Conservation (phyloP, 2,888 invertebrate genomes). For the Drosophila cracens region DNA sequence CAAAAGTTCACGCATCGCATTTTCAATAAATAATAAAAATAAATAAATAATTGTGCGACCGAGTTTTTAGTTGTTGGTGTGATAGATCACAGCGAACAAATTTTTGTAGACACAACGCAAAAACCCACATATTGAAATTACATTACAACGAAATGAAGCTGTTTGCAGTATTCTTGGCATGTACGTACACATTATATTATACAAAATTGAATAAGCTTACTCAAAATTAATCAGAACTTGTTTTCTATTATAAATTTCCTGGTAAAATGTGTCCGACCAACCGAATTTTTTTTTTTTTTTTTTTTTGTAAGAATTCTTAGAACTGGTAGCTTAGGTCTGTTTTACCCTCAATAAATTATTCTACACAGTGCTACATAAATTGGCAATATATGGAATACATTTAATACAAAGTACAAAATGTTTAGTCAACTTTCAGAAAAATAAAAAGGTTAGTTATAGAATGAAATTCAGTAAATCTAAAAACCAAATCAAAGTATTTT, state of each 20-base stretch:
- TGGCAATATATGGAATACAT: not conserved
- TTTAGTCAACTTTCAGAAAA: not conserved
- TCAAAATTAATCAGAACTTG: constrained; percentile 1
- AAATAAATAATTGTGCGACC: constrained; percentile 50
- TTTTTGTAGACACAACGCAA: constrained; percentile 23
- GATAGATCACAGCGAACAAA: constrained; percentile 39
- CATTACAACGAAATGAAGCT: constrained; percentile 73
- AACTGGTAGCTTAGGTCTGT: constrained; percentile 9
- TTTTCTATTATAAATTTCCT: not conserved
- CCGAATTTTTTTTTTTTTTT: not conserved
- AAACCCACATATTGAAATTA: constrained; percentile 25
- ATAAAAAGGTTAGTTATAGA: not conserved
- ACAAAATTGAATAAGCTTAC: not conserved
- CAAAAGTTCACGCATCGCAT: constrained; percentile 53
- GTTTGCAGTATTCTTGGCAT: constrained; percentile 77
- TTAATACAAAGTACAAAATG: not conserved
- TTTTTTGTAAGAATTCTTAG: constrained; percentile 21
- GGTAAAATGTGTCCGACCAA: not conserved
- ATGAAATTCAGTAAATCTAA: not conserved
- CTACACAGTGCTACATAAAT: constrained; percentile 14
- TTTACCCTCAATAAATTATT: not conserved
- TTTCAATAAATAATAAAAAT: constrained; percentile 55
- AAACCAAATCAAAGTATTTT: not conserved
- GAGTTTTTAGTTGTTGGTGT: constrained; percentile 38
- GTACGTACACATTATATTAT: constrained; percentile 60